phyloP scores from a whole-genome alignment of 1,140 invertebrate species.

The Drosophila watanabei region DNA sequence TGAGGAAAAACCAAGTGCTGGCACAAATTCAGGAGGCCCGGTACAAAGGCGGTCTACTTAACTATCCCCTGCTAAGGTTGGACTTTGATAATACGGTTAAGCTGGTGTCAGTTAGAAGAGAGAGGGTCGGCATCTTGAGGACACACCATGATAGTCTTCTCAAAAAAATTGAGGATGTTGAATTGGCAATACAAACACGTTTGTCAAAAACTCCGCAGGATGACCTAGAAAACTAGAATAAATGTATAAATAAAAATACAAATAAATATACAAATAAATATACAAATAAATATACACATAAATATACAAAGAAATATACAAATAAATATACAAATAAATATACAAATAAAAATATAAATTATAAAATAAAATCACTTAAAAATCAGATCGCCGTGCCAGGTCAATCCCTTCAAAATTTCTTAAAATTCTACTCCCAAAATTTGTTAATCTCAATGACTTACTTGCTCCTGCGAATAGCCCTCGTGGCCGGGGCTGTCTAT shows the following conservation, averaged over 20 bases:
- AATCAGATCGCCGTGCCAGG: background rate
- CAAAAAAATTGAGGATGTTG: background rate
- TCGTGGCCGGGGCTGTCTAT: slow-evolving; percentile 32
- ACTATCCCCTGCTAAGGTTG: slow-evolving; percentile 14
- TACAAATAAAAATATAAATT: no score
- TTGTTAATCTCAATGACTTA: slow-evolving; percentile 7
- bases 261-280: background rate
- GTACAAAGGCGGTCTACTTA: background rate
- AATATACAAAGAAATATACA: background rate
- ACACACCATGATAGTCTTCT: slow-evolving; percentile 1
- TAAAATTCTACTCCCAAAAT: background rate
- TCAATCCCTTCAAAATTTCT: slow-evolving; percentile 7
- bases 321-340: background rate
- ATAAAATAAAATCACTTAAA: no score
- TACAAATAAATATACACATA: no score
- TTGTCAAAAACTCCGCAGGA: background rate
- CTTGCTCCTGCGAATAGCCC: slow-evolving; percentile 22
- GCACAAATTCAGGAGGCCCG: background rate
- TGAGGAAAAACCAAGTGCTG: background rate
- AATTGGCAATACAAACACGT: background rate
- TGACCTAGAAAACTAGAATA: no score
- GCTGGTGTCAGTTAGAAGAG: background rate
- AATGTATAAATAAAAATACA: background rate
- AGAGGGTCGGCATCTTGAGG: background rate
- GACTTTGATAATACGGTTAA: slow-evolving; percentile 18